These are phyloP conservation scores for Lasioglossum malachurum DNA, from an alignment of 2,888 invertebrate genomes.

Conservation along the genomic window DNA sequence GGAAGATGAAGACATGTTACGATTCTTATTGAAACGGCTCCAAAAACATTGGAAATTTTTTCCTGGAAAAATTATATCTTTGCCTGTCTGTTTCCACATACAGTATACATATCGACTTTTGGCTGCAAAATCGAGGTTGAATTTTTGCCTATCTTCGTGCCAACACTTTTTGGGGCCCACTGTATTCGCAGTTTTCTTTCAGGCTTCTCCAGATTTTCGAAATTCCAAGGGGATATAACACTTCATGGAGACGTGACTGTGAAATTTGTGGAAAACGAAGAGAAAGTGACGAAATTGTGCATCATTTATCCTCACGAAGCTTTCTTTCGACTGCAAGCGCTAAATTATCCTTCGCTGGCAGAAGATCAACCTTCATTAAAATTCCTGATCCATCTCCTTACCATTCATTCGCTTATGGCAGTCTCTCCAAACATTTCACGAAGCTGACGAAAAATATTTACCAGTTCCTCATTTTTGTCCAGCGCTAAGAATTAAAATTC, in stretches of 20 bases:
- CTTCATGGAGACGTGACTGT: neutral
- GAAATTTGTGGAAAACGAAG: neutral
- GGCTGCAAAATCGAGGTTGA: no score
- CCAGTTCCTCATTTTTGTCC: no score
- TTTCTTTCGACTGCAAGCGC: neutral
- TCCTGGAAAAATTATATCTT: no score
- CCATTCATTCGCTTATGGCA: neutral
- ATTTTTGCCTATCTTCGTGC: no score
- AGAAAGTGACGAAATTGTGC: conserved; percentile 6
- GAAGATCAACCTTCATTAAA: neutral
- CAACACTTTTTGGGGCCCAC: no score
- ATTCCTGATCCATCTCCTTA: neutral
- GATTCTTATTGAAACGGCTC: neutral
- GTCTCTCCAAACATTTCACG: no score
- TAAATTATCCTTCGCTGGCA: neutral
- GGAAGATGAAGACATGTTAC: neutral
- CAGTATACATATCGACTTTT: no score
- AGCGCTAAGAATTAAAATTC: no score
- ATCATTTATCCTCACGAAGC: neutral
- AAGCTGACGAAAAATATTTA: neutral
- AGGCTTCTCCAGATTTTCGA: neutral
- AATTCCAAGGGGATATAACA: neutral
- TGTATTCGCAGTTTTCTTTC: no score
- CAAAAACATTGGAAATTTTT: neutral
- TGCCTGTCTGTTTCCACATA: no score